Evolutionary conservation across 2,888 invertebrate genomes (phyloP), one percentile per base, ranked within the genome.

Genomic region (Trissonchulus latispiculum): DNA sequence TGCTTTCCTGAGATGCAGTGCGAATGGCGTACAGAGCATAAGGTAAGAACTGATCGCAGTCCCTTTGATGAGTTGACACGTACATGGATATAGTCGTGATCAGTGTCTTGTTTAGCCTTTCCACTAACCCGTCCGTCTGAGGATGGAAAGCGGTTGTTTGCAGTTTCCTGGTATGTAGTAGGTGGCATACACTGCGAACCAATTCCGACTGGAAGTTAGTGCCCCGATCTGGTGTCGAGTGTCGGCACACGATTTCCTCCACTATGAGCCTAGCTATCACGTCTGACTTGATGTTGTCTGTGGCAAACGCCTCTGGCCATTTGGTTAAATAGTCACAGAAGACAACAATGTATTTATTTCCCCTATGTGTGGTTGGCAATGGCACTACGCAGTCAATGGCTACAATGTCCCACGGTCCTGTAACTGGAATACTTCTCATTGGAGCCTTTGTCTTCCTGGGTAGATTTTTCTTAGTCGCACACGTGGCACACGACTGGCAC

Each of bases 271-370:
- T 74, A 0, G 80, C 79, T n/a, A 80, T 76, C 0, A 79, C 79
- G n/a, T 73, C 75, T 0, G 80, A 77, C 59, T 77, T 77, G 62
- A 80, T 80, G 35, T 80, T 77, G 0, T 78, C 78, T 36, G 81
- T 68, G 2, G 81, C 76, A 61, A 80, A 33, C 73, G 75, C 75
- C 78, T 77, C 3, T 75, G 70, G 68, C 66, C 61, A 79, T n/a
- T 75, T 73, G 2, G 77, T 75, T 1, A 77, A 74, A 31, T 76
- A 72, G 70, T 75, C 73, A 23, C 74, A 75, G 0, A 75, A 71
- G 1, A 73, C 75, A 8, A 78, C 33, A 36, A 78, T 75, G 36
- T 78, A 79, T 64, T 76, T 74, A n/a, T 79, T 77, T 8, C 70
- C 68, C 0, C 36, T 69, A 1, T 23, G 18, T 1, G 75, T 75